These are phyloP conservation scores for Aporophyla nigra DNA, from an alignment of 2,888 invertebrate genomes.

Conservation along the genomic window DNA sequence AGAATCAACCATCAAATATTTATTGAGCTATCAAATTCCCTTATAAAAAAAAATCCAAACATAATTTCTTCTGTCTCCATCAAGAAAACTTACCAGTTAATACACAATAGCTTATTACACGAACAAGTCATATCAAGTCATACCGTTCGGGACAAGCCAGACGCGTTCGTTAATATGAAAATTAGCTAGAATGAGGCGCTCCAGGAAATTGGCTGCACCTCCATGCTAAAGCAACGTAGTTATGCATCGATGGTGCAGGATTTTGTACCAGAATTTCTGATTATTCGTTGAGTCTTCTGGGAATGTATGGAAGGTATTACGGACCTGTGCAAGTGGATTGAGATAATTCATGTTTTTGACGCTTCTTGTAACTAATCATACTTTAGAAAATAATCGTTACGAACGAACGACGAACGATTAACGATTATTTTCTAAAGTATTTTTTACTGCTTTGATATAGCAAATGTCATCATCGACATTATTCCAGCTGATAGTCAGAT, in stretches of 20 bases:
- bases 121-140: conserved; percentile 65
- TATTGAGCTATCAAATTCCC: too few species aligned
- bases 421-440: background rate
- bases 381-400: too few species aligned
- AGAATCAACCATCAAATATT: too few species aligned
- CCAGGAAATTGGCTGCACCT: conserved; percentile 75
- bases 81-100: conserved; percentile 48
- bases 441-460: background rate
- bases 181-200: conserved; percentile 75
- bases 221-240: conserved; percentile 42
- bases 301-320: conserved; percentile 1
- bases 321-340: background rate
- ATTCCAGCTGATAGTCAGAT: background rate
- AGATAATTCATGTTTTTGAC: background rate
- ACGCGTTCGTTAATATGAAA: conserved; percentile 80
- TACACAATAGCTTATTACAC: conserved; percentile 60
- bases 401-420: too few species aligned
- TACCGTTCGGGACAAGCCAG: conserved; percentile 67
- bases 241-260: conserved; percentile 55
- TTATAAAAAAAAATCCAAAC: background rate
- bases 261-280: conserved; percentile 22
- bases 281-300: conserved; percentile 34
- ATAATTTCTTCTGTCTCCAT: background rate
- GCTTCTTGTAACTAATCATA: background rate
- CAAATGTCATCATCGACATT: background rate